A percentile compares a stretch with the other conserved stretches of the same genome.
phyloP scores from a whole-genome alignment of 2,797 vertebrate species.

The Smutsia gigantea region DNA sequence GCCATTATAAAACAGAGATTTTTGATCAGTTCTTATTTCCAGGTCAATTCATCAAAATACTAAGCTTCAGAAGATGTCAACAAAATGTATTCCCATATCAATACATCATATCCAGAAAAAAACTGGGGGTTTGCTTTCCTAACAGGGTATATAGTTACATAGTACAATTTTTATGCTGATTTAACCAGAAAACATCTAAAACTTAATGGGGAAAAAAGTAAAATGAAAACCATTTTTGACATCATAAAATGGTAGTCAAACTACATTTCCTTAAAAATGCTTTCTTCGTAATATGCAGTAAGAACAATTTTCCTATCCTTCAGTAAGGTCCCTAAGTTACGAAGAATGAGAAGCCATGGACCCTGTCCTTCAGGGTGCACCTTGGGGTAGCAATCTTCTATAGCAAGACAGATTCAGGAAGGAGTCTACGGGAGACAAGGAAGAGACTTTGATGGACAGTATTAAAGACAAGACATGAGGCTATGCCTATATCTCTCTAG shows the following conservation, averaged over 20 bases:
- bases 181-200: constrained; percentile 63
- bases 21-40: constrained; percentile 48
- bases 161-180: constrained; percentile 40
- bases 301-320: neutral
- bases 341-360: neutral
- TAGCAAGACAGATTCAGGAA: neutral
- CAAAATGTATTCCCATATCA: constrained; percentile 62
- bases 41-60: constrained; percentile 65
- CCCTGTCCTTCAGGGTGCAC: neutral
- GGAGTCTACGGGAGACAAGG: neutral
- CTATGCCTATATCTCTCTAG: neutral
- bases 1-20: constrained; percentile 54
- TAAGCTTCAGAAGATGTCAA: constrained; percentile 62
- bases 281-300: neutral
- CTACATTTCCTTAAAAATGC: constrained; percentile 53
- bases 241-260: constrained; percentile 55
- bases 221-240: constrained; percentile 59
- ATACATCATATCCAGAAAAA: constrained; percentile 1
- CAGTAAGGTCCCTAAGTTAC: neutral
- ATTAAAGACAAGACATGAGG: neutral
- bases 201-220: constrained; percentile 19
- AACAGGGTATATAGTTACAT: neutral
- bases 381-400: neutral
- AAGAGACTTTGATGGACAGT: neutral
- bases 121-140: neutral